Evolutionary conservation across 2,888 invertebrate species (phyloP), one percentile per base, ranked within the genome.

Genomic region (Thereva unica): DNA sequence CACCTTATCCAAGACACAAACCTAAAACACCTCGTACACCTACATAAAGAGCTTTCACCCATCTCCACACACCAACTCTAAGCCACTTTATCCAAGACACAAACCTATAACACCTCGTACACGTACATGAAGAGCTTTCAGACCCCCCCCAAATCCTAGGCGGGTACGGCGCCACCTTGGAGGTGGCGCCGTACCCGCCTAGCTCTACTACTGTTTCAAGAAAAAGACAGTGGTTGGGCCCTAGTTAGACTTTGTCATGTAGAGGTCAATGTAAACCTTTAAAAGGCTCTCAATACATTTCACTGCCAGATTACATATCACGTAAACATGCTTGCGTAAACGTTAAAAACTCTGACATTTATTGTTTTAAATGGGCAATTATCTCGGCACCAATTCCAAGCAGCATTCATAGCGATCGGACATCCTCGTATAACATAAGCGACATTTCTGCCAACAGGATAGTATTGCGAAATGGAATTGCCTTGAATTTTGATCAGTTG

Each of bases 281-380:
- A 71, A 73, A 69, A 67, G n/a, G 45, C 7, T 42, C 57, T 23
- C 44, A 49, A 37, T 61, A 61, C 38, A 12, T 61, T 10, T 49
- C 61, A 4, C 38, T 49, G 10, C 61, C 61, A 12, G 37, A 49
- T 10, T 61, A 10, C 23, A 49, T 61, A 34, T 5, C 23, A 10
- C n/a, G 8, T 10, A 57, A 57, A n/a, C 64, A 69, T 57, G 73
- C 73, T 5, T 70, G 70, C 34, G 52, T 75, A 3, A 75, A 74
- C 65, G 71, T 74, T 4, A 45, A 68, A 64, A 74, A 72, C 45
- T 34, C 66, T 5, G 73, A 73, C 65, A 49, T 69, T 38, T 68
- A 67, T 54, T 75, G 74, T 47, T 73, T 74, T 45, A 68, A 70
- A 38, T 74, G 74, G 73, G 68, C 72, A 4, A 55, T 75, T 12